Evolutionary conservation across 92 coral and sea anemone species (phyloP).

Genomic region (Parazoanthus atlanticus): DNA sequence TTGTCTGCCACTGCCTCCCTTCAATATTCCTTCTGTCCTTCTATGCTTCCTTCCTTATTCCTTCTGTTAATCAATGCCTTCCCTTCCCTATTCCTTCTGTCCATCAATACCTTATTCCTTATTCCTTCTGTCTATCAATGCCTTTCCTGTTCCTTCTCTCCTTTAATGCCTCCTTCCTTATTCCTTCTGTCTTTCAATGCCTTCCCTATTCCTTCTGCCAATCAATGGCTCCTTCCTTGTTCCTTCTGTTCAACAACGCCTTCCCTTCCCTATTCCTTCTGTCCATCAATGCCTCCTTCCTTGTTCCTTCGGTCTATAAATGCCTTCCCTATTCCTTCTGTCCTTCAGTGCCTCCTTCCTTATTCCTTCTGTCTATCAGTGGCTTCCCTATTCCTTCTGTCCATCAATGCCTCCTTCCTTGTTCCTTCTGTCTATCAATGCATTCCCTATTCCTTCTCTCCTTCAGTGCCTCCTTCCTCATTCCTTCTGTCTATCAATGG

Average conservation of each 20-base stretch:
- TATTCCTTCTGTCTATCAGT: background rate
- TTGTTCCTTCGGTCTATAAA: too few species aligned
- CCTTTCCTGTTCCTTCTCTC: background rate
- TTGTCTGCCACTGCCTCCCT: background rate
- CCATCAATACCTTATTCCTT: background rate
- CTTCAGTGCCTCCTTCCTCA: too few species aligned
- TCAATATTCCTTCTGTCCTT: background rate
- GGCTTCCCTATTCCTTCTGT: too few species aligned
- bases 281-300: too few species aligned
- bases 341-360: background rate
- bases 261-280: too few species aligned
- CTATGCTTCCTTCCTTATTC: background rate
- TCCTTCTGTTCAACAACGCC: background rate
- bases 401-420: too few species aligned
- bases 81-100: too few species aligned
- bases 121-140: background rate
- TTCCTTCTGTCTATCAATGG: background rate
- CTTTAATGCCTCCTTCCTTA: background rate
- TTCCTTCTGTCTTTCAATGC: background rate
- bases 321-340: background rate
- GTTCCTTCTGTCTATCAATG: too few species aligned
- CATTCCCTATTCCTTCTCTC: too few species aligned
- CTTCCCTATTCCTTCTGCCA: background rate
- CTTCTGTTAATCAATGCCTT: too few species aligned
- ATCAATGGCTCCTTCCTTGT: background rate